phyloP scores from a whole-genome alignment of 2,888 invertebrate species.

The Erynnis tages region DNA sequence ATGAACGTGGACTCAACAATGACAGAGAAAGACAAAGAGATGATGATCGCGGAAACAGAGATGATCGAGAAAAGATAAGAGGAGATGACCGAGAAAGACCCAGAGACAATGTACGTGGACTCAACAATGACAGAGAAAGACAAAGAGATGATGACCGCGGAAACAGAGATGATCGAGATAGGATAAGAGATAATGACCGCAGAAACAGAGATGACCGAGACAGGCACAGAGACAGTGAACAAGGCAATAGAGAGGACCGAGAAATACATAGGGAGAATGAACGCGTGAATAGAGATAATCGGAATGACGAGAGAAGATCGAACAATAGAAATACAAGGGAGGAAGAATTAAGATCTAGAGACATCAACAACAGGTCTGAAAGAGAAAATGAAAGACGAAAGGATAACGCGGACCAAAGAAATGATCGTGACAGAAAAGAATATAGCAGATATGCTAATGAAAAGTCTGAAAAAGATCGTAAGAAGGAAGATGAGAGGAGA shows the following conservation, averaged over 20 bases:
- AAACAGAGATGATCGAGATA: not conserved
- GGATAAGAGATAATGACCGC: constrained; percentile 7
- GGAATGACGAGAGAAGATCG: no score
- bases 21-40: constrained; percentile 29
- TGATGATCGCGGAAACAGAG: constrained; percentile 16
- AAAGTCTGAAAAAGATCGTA: no score
- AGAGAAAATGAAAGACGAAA: no score
- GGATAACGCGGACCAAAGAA: no score
- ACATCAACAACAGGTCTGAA: no score
- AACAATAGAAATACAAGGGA: not conserved
- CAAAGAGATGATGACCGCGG: constrained; percentile 13
- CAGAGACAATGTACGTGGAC: constrained; percentile 28
- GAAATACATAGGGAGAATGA: not conserved
- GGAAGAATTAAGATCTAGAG: no score
- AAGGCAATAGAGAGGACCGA: constrained; percentile 3
- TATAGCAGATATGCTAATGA: no score
- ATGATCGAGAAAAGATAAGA: constrained; percentile 21
- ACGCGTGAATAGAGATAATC: constrained; percentile 8
- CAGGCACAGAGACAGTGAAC: constrained; percentile 1
- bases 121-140: constrained; percentile 30
- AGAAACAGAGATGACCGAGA: constrained; percentile 4
- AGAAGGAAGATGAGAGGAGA: no score
- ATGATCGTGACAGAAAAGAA: no score
- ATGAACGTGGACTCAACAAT: constrained; percentile 30
- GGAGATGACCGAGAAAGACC: constrained; percentile 24